Base-by-base conservation (phyloP, 2,797 vertebrate genomes). In the Pantherophis vulpinus region DNA sequence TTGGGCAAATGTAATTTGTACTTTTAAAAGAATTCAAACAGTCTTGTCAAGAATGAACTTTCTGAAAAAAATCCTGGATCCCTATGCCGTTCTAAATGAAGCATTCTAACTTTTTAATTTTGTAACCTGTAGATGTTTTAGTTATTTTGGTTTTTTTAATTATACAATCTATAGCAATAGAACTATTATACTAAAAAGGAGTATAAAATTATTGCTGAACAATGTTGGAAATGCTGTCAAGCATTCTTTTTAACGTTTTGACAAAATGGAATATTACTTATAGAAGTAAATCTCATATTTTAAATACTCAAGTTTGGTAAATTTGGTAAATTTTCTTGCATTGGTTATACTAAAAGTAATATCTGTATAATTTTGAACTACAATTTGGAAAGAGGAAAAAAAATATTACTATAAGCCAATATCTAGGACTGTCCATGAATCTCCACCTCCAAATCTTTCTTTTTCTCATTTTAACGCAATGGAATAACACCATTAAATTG, bases 1-100 rank as follows among this genome's bases (percentile, higher is more conserved):
- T 92, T 90, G 93, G 55, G 93, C 92, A 92, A 93, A 91, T 58
- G 20, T 90, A 89, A n/a, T 23, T 58, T 32, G 86, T 87, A 61
- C 60, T 93, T 74, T 74, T 87, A 95, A 94, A 94, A 51, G 74
- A 93, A 93, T 93, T 94, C 94, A 91, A 60, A 59, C 94, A 91
- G 86, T 95, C 86, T 66, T 93, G 88, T 61, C 92, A 94, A 93
- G 88, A 18, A 37, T 27, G 59, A 94, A 55, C 86, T 96, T 93
- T 95, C 58, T 74, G 90, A 94, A 89, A 94, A 91, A 94, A 91
- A 94, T 23, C 13, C 7, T 93, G 61, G 66, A 93, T 90, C 66
- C 66, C 93, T 91, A 66, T 1, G 1, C 54, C 93, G 20, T 16
- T 60, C 94, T 91, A 92, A 93, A 93, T 92, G 93, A 91, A 90